phyloP scores from a whole-genome alignment of 2,888 invertebrate genomes.

The Arge pagana region DNA sequence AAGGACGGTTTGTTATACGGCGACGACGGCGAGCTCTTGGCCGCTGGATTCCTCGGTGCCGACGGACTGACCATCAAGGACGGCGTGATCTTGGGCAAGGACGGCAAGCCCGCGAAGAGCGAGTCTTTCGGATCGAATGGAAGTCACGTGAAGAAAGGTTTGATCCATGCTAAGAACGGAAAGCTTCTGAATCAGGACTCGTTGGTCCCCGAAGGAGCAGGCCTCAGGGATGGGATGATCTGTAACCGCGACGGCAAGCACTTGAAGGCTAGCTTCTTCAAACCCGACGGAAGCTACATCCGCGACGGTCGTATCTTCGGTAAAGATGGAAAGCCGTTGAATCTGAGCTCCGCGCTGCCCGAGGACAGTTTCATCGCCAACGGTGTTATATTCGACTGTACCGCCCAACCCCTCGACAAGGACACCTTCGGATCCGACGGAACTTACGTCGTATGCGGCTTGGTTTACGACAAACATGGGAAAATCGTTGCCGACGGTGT shows the following conservation, averaged over 20 bases:
- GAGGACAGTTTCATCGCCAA: conserved; percentile 49
- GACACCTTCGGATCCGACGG: conserved; percentile 52
- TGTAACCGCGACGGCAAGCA: conserved; percentile 48
- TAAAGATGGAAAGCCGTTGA: conserved; percentile 45
- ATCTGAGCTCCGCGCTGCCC: conserved; percentile 45
- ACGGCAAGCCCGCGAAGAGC: conserved; percentile 49
- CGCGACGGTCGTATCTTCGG: conserved; percentile 51
- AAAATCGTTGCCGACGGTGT: conserved; percentile 44
- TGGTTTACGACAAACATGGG: conserved; percentile 47
- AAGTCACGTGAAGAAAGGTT: conserved; percentile 45
- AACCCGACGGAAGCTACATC: conserved; percentile 51
- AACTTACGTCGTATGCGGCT: conserved; percentile 47
- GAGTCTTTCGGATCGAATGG: conserved; percentile 50
- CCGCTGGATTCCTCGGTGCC: conserved; percentile 43
- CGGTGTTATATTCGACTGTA: conserved; percentile 47
- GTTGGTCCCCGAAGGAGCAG: conserved; percentile 47
- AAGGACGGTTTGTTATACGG: conserved; percentile 48
- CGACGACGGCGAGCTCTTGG: conserved; percentile 37
- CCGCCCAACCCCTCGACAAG: conserved; percentile 44
- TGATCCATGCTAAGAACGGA: conserved; percentile 45
- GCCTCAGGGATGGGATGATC: conserved; percentile 49
- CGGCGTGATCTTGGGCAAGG: conserved; percentile 44
- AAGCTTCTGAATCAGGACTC: conserved; percentile 51
- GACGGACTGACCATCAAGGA: conserved; percentile 47
- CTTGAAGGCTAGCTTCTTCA: conserved; percentile 49